phyloP scores from a whole-genome alignment of 2,797 vertebrate genomes.

The Leucoraja ocellata region DNA sequence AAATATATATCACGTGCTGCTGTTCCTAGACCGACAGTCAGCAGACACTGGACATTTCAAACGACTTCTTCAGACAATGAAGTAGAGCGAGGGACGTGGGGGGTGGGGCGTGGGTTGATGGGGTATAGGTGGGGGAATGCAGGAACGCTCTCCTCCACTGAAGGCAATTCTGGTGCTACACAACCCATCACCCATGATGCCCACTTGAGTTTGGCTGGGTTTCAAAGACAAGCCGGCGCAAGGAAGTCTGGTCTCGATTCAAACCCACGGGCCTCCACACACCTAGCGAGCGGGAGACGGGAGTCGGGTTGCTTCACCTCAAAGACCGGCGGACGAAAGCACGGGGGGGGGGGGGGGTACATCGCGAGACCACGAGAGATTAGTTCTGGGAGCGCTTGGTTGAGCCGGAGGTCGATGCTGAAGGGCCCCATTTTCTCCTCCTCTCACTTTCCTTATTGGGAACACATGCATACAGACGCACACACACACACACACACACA shows the following conservation, averaged over 20 bases:
- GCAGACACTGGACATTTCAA: conserved; percentile 48
- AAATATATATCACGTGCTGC: conserved; percentile 47
- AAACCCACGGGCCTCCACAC: not conserved
- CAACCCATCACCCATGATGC: conserved; percentile 44
- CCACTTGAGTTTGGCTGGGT: conserved; percentile 45
- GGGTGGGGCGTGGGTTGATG: too few relatives aligned
- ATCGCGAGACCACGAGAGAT: not conserved
- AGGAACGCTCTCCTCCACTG: conserved; percentile 44
- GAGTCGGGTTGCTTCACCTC: not conserved
- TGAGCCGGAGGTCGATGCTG: conserved; percentile 9
- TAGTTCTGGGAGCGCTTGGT: not conserved
- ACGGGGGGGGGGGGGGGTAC: not conserved
- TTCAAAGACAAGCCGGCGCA: conserved; percentile 42
- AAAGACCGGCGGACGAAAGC: not conserved
- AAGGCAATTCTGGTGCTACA: conserved; percentile 58
- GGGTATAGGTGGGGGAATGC: not conserved
- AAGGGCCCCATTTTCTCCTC: conserved; percentile 44
- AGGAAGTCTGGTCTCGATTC: not conserved
- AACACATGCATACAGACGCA: not conserved
- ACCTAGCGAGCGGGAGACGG: too few relatives aligned
- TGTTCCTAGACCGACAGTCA: conserved; percentile 54
- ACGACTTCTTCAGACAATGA: conserved; percentile 41
- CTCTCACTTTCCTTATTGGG: conserved; percentile 18
- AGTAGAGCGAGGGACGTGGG: not conserved
- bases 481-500: too few relatives aligned